These are phyloP conservation scores for Arctia plantaginis DNA, from an alignment of 2,888 invertebrate genomes.

Conservation along the genomic window DNA sequence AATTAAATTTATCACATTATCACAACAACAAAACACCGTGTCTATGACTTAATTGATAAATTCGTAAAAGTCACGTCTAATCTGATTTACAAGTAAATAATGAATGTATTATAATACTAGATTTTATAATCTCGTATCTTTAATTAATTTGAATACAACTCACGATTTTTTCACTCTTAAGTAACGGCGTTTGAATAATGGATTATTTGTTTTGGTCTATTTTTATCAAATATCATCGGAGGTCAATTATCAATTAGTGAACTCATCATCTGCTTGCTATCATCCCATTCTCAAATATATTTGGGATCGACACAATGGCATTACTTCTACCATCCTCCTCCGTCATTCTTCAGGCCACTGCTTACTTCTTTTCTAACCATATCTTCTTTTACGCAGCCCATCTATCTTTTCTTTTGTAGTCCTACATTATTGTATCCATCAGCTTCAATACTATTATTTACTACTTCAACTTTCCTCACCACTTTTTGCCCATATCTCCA, in stretches of 20 bases:
- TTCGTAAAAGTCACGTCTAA: slow-evolving; percentile 5
- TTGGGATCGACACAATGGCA: no score
- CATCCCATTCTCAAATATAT: no score
- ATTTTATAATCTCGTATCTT: neutral
- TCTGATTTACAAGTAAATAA: slow-evolving; percentile 1
- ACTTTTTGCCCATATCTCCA: no score
- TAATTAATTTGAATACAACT: neutral
- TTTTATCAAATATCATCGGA: neutral
- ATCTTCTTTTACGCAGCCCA: no score
- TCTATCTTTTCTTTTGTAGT: no score
- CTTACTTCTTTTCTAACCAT: no score
- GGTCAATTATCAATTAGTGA: neutral
- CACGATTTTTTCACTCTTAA: neutral
- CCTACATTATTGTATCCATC: no score
- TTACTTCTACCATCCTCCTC: no score
- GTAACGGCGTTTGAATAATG: neutral
- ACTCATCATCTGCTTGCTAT: no score
- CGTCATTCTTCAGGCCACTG: no score
- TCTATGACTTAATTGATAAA: slow-evolving; percentile 3
- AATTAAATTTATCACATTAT: neutral
- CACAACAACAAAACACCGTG: neutral
- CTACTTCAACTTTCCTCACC: no score
- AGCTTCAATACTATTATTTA: no score
- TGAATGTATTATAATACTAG: neutral
- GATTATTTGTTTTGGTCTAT: neutral